These are phyloP conservation scores for Eulemur albifrons DNA, from an alignment of 2,797 vertebrate species.

Conservation along the genomic window DNA sequence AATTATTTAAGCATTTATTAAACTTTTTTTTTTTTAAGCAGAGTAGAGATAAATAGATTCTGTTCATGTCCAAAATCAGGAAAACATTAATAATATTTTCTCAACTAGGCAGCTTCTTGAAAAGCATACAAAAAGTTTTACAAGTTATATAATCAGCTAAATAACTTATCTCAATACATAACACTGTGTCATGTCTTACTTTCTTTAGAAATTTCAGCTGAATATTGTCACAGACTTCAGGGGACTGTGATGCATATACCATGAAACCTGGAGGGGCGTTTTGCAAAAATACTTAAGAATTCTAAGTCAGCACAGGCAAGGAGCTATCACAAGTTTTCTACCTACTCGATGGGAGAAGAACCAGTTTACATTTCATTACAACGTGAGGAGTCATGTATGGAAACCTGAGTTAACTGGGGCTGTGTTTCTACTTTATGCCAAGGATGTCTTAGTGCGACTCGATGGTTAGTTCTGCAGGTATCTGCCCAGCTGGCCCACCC, in stretches of 20 bases:
- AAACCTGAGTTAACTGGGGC: neutral
- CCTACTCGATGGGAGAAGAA: neutral
- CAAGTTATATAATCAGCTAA: neutral
- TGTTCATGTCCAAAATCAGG: neutral
- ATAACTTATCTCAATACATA: neutral
- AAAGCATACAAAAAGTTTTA: neutral
- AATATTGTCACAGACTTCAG: neutral
- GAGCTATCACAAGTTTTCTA: neutral
- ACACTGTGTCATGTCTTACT: neutral
- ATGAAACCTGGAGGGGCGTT: neutral
- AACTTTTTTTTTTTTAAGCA: neutral
- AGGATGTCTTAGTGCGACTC: neutral
- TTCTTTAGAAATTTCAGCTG: neutral
- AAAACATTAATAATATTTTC: constrained; percentile 36
- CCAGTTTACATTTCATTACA: neutral
- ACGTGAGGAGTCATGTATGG: neutral
- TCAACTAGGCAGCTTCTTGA: neutral
- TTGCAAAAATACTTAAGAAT: constrained; percentile 26
- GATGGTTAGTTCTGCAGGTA: neutral
- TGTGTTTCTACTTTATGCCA: neutral
- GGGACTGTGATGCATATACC: neutral
- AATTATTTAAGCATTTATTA: neutral
- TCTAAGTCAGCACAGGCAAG: neutral
- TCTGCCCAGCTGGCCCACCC: neutral
- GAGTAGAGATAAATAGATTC: constrained; percentile 29